Conservation (phyloP, 2,888 invertebrate genomes). For the Agriopis aurantiaria region DNA sequence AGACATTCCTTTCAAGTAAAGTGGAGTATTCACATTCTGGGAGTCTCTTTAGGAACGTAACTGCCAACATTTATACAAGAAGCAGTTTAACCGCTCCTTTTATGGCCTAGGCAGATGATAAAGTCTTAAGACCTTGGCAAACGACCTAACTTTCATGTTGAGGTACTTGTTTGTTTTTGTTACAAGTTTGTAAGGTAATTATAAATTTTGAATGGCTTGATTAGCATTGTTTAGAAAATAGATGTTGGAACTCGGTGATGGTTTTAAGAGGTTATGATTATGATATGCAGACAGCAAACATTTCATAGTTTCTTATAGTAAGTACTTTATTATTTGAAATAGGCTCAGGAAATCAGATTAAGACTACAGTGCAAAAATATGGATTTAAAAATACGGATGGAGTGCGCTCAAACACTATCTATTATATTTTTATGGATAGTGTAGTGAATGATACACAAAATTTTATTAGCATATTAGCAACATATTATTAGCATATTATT, state of each 20-base stretch:
- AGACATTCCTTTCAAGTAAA: constrained; percentile 38
- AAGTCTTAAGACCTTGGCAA: constrained; percentile 22
- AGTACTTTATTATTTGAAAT: too few species aligned
- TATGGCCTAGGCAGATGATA: constrained; percentile 41
- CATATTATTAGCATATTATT: too few species aligned
- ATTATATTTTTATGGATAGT: too few species aligned
- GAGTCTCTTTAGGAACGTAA: constrained; percentile 36
- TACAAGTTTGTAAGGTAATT: constrained; percentile 7
- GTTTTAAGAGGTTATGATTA: neutral
- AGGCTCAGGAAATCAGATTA: too few species aligned
- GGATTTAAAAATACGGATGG: too few species aligned
- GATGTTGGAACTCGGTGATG: neutral
- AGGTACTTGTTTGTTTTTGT: constrained; percentile 21
- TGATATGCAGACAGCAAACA: neutral
- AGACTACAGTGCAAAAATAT: too few species aligned
- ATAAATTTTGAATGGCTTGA: neutral
- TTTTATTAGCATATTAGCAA: too few species aligned
- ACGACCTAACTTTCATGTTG: constrained; percentile 28
- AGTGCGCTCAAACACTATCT: too few species aligned
- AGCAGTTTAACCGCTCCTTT: constrained; percentile 34
- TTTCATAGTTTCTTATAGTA: too few species aligned
- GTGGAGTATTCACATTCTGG: constrained; percentile 42
- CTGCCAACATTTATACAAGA: constrained; percentile 38
- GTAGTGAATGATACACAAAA: too few species aligned
- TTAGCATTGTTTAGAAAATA: neutral